Evolutionary conservation across 2,797 vertebrate species (phyloP).

Genomic region (Crenichthys baileyi): DNA sequence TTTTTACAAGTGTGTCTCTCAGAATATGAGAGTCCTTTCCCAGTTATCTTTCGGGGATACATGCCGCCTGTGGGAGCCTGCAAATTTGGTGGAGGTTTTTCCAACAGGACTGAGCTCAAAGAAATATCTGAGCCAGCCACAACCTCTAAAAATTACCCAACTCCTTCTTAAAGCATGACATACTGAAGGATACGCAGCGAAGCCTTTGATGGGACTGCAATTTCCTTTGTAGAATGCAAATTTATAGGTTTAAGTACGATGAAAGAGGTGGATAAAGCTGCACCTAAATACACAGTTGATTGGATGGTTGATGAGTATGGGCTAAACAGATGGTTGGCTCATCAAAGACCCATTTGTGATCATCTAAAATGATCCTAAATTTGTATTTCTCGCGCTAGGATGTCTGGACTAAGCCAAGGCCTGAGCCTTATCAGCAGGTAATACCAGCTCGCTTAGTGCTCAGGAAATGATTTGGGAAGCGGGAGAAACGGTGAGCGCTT

Average conservation of each 20-base stretch:
- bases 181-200: slow-evolving; percentile 44
- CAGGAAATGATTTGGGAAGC: slow-evolving; percentile 73
- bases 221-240: slow-evolving; percentile 9
- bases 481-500: slow-evolving; percentile 62
- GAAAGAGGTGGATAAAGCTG: slow-evolving; percentile 35
- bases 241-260: slow-evolving; percentile 31
- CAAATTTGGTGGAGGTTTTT: slow-evolving; percentile 51
- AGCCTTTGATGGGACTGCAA: slow-evolving; percentile 40
- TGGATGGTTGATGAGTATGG: slow-evolving; percentile 38
- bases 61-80: slow-evolving; percentile 55
- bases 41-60: slow-evolving; percentile 66
- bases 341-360: slow-evolving; percentile 71
- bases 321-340: slow-evolving; percentile 62
- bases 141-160: slow-evolving; percentile 40
- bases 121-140: slow-evolving; percentile 38
- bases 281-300: slow-evolving; percentile 31
- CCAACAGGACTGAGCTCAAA: slow-evolving; percentile 58
- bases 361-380: slow-evolving; percentile 69
- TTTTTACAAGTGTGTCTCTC: slow-evolving; percentile 76
- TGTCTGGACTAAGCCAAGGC: slow-evolving; percentile 55
- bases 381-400: slow-evolving; percentile 61
- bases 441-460: slow-evolving; percentile 66
- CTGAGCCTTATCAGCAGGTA: slow-evolving; percentile 61
- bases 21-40: slow-evolving; percentile 65
- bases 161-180: slow-evolving; percentile 50